phyloP scores from a whole-genome alignment of 2,113 vertebrate species.

The Todiramphus chloris region DNA sequence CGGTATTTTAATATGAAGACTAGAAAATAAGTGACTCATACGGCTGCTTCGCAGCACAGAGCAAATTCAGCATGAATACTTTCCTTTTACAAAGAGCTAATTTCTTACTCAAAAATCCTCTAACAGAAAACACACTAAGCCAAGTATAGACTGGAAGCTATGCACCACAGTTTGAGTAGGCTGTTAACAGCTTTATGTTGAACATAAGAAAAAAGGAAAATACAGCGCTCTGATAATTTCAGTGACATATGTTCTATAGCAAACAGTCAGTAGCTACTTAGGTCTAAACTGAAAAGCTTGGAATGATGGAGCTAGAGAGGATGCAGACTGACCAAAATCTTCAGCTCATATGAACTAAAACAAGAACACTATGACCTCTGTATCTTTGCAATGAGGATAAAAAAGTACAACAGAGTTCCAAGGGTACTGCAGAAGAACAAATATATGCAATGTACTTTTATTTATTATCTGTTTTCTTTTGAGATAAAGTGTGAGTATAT shows the following conservation, averaged over 20 bases:
- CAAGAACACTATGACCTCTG: neutral
- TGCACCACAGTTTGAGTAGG: neutral
- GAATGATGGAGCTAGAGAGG: neutral
- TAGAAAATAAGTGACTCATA: neutral
- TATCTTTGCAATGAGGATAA: neutral
- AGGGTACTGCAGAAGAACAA: neutral
- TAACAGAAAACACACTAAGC: neutral
- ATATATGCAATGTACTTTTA: neutral
- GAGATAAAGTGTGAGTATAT: neutral
- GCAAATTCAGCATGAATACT: neutral
- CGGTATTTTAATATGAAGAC: neutral
- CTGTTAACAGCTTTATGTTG: neutral
- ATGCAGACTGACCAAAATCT: neutral
- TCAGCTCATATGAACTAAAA: neutral
- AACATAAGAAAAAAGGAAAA: neutral
- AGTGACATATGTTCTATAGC: neutral
- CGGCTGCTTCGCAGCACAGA: neutral
- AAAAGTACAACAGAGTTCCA: neutral
- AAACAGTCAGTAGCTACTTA: neutral
- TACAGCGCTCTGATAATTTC: neutral
- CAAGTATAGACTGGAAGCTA: neutral
- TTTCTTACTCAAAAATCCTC: neutral
- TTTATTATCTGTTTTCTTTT: neutral
- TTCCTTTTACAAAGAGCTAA: neutral
- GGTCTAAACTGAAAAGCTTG: neutral